These are phyloP conservation scores for Pangasius djambal DNA, from an alignment of 2,797 vertebrate species.

Conservation along the genomic window DNA sequence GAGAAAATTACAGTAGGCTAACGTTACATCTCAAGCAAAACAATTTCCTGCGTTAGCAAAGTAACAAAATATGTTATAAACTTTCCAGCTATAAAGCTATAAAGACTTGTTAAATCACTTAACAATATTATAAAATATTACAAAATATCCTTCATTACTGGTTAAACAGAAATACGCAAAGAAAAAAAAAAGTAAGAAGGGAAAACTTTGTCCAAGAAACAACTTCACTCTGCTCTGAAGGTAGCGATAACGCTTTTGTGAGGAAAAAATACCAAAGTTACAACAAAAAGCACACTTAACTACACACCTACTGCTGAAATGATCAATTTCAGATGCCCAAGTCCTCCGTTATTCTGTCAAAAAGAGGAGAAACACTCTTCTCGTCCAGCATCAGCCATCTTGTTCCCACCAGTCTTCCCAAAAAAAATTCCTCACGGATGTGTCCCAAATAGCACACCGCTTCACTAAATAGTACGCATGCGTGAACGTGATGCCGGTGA, in stretches of 20 bases:
- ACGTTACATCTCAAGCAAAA: background rate
- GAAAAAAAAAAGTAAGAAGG: background rate
- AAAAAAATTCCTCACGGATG: constrained; percentile 47
- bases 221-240: background rate
- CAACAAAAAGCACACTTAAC: background rate
- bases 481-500: background rate
- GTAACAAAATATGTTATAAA: background rate
- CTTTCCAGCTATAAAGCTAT: background rate
- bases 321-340: background rate
- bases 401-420: constrained; percentile 71
- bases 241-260: background rate
- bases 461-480: background rate
- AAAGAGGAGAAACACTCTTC: constrained; percentile 56
- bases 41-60: background rate
- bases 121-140: background rate
- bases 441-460: background rate
- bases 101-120: background rate
- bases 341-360: constrained; percentile 49
- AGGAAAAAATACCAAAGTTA: background rate
- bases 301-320: background rate
- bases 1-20: background rate
- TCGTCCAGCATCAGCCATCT: constrained; percentile 78
- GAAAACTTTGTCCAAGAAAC: background rate
- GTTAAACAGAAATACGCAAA: too few relatives aligned
- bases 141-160: background rate